Conservation (phyloP, 2,113 vertebrate genomes). For the Oreotrochilus melanogaster region DNA sequence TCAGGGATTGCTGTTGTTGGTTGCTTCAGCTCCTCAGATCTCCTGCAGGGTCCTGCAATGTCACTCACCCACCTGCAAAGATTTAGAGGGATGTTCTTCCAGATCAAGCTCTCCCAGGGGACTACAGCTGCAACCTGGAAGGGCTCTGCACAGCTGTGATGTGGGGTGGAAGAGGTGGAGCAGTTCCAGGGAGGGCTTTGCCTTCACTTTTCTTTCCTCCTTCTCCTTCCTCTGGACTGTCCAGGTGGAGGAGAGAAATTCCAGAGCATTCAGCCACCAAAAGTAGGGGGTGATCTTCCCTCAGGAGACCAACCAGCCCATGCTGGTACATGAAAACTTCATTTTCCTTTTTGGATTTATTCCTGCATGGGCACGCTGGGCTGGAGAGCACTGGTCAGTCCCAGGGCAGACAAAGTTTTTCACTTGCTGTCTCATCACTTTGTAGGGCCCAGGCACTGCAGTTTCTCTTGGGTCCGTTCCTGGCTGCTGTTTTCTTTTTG, state of each 20-base stretch:
- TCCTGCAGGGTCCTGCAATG: background rate
- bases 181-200: background rate
- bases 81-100: background rate
- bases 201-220: background rate
- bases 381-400: background rate
- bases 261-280: background rate
- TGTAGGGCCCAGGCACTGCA: background rate
- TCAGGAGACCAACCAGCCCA: background rate
- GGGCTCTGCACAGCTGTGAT: background rate
- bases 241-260: background rate
- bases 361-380: background rate
- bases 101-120: background rate
- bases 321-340: rapidly evolving
- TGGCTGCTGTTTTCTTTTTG: background rate
- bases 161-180: background rate
- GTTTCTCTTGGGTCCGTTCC: background rate
- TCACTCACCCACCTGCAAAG: background rate
- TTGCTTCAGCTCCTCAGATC: background rate
- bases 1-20: background rate
- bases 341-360: background rate
- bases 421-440: background rate
- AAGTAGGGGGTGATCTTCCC: background rate
- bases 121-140: background rate
- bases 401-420: background rate
- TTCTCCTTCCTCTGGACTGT: background rate